Evolutionary conservation across 2,888 invertebrate genomes (phyloP), one percentile per base, ranked within the genome.

Genomic region (Ganaspis brasiliensis): DNA sequence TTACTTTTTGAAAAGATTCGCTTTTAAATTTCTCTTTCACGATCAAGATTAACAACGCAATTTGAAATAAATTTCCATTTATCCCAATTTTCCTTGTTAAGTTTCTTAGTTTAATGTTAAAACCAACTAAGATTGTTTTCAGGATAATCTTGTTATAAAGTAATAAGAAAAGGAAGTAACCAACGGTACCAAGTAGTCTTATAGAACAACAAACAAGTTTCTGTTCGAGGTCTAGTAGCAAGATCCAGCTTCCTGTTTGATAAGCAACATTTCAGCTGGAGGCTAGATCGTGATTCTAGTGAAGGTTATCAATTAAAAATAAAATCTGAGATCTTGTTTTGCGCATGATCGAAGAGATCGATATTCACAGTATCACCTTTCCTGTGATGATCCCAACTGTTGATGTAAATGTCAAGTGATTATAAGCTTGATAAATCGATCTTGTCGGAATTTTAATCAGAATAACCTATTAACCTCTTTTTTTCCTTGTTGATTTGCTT

Each of bases 331-430:
- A 63, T 63, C 67, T 67, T 10, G 67, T 67, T 67, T 21, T 24
- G 40, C 21, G 67, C 67, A 24, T 24, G 16, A 37, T 9, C 19
- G 4, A 5, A 19, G 37, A 61, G 19, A 61, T 61, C 61, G 37
- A 61, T 61, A 61, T 37, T 61, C 35, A 2, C 37, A 71, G n/a
- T n/a, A n/a, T n/a, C n/a, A n/a, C 70, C 71, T 74, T 75, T 76
- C 70, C 73, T 70, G 75, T 73, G 78, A 73, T 73, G 19, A 59
- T 31, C 31, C 67, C 71, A 45, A 61, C 61, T 74, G 72, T 49
- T 56, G 73, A 72, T 78, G 59, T 14, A 59, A 59, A 59, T 59
- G 59, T 59, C 59, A 59, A 59, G 59, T 16, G 59, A 59, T 59
- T 59, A n/a, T n/a, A 59, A 31, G n/a, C 59, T 59, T 59, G 59